Evolutionary conservation across 2,113 vertebrate genomes (phyloP).

Genomic region (Sorex fumeus): DNA sequence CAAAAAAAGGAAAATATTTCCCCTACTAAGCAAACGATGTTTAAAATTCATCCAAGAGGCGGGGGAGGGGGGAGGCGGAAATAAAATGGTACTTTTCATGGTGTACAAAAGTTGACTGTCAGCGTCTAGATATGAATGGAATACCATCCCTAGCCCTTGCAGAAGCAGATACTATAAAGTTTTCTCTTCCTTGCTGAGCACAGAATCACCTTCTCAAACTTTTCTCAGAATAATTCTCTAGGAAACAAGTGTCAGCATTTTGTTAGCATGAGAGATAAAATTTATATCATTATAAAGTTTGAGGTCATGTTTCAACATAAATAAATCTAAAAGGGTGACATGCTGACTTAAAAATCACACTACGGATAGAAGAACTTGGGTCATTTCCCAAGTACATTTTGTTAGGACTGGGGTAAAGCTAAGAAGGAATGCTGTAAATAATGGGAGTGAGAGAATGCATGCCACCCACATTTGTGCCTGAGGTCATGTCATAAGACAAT

Average conservation of each 20-base stretch:
- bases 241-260: background rate
- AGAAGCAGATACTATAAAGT: background rate
- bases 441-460: accelerated
- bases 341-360: background rate
- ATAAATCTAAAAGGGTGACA: constrained; percentile 14
- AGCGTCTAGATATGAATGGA: background rate
- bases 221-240: constrained; percentile 43
- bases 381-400: background rate
- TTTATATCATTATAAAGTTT: background rate
- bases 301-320: constrained; percentile 41
- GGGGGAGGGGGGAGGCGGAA: background rate
- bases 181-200: constrained; percentile 42
- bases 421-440: background rate
- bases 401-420: background rate
- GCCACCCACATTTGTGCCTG: background rate
- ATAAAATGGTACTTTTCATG: background rate
- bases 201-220: constrained; percentile 40
- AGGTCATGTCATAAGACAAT: background rate
- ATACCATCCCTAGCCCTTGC: background rate
- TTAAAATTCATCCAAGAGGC: constrained; percentile 21
- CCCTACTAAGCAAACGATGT: background rate
- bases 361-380: background rate
- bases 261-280: constrained; percentile 19
- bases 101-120: background rate
- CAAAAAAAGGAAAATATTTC: constrained; percentile 53